phyloP scores from a whole-genome alignment of 2,797 vertebrate species.

The Peromyscus nudipes region DNA sequence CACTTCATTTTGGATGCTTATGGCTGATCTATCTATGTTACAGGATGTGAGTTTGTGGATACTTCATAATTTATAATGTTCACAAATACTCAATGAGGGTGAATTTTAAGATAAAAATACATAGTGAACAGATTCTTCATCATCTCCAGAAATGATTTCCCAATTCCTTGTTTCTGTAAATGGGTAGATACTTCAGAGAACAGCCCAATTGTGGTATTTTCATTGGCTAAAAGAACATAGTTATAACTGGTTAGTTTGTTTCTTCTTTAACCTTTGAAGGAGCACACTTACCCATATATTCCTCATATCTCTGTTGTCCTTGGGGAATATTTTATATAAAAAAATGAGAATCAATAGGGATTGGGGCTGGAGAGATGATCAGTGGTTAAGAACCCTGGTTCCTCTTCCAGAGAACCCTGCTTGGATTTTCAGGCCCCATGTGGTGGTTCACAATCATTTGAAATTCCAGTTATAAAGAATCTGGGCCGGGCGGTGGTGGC shows the following conservation, averaged over 20 bases:
- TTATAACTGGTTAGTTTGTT: neutral
- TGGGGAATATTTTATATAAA: neutral
- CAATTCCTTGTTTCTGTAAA: neutral
- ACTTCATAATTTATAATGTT: neutral
- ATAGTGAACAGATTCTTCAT: neutral
- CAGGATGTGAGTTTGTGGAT: neutral
- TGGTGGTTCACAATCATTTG: neutral
- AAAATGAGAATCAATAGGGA: neutral
- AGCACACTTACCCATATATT: conserved; percentile 11
- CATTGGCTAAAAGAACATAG: neutral
- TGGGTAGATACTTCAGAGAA: neutral
- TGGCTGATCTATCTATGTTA: neutral
- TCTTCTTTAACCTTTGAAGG: neutral
- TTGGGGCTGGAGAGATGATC: neutral
- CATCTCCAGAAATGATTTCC: neutral
- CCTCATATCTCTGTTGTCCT: neutral
- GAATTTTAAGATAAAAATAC: conserved; percentile 1
- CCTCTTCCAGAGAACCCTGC: neutral
- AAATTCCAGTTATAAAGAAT: neutral
- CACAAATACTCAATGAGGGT: neutral
- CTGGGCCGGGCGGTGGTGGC: no score
- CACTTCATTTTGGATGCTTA: neutral
- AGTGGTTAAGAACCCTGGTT: neutral
- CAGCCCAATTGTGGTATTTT: neutral
- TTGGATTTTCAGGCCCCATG: neutral